phyloP scores from a whole-genome alignment of 2,797 vertebrate species.

The Diplodus puntazzo region DNA sequence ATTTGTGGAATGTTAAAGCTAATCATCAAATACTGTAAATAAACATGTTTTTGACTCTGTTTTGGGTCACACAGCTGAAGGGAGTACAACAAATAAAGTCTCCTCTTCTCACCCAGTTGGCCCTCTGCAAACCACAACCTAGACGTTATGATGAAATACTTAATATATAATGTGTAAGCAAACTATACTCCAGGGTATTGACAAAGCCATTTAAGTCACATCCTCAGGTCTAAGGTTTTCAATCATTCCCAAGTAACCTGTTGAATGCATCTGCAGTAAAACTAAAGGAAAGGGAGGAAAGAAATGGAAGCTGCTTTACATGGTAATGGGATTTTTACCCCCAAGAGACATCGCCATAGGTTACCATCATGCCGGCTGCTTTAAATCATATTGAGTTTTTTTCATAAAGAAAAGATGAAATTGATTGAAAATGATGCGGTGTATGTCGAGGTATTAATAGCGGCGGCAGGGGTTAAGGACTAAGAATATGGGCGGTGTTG shows the following conservation, averaged over 20 bases:
- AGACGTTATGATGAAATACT: background rate
- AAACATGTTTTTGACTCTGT: background rate
- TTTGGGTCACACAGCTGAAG: background rate
- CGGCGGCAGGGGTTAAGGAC: constrained; percentile 32
- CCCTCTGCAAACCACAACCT: background rate
- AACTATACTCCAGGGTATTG: constrained; percentile 14
- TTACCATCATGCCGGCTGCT: constrained; percentile 52
- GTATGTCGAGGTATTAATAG: background rate
- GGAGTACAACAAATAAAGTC: background rate
- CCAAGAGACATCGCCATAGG: constrained; percentile 38
- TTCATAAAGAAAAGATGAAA: constrained; percentile 53
- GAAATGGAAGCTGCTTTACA: constrained; percentile 64
- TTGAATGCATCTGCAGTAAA: constrained; percentile 53
- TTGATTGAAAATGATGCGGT: constrained; percentile 70
- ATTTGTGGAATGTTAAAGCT: constrained; percentile 19
- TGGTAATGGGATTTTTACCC: constrained; percentile 66
- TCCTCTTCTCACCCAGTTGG: background rate
- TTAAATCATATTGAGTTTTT: constrained; percentile 46
- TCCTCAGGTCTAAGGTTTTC: constrained; percentile 40
- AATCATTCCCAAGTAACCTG: constrained; percentile 24
- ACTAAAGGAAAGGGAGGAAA: constrained; percentile 29
- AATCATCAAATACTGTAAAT: background rate
- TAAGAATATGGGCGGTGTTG: constrained; percentile 6
- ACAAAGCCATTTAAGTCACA: constrained; percentile 44
- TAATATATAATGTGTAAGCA: constrained; percentile 8